These are phyloP conservation scores for Parapristionchus giblindavisi DNA, from an alignment of 2,888 invertebrate species.

Conservation along the genomic window DNA sequence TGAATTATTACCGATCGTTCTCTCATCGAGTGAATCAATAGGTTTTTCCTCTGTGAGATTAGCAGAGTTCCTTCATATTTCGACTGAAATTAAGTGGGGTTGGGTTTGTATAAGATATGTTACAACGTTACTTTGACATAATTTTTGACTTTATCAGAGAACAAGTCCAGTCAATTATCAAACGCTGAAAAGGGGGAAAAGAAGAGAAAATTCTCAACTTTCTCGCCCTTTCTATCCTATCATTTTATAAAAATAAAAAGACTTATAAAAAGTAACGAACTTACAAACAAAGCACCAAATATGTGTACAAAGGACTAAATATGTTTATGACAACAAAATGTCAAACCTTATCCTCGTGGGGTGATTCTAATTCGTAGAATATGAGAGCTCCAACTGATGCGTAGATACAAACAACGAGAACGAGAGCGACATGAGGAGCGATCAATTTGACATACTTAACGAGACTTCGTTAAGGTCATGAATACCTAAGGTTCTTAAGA, in stretches of 20 bases:
- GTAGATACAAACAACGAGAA: constrained; percentile 66
- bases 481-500: too few species aligned
- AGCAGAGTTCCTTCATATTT: background rate
- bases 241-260: background rate
- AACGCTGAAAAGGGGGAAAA: too few species aligned
- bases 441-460: constrained; percentile 66
- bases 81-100: background rate
- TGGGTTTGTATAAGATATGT: background rate
- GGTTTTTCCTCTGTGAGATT: background rate
- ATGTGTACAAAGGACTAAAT: background rate
- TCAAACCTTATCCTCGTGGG: constrained; percentile 61
- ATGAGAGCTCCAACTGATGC: constrained; percentile 67
- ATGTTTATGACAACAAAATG: background rate
- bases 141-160: too few species aligned
- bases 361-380: constrained; percentile 67
- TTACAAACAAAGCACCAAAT: background rate
- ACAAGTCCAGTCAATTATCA: too few species aligned
- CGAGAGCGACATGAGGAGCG: constrained; percentile 68
- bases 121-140: background rate
- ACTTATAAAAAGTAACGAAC: background rate
- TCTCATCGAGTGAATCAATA: background rate
- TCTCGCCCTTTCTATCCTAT: too few species aligned
- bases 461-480: too few species aligned
- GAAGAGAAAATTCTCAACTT: too few species aligned
- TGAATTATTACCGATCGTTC: background rate